Evolutionary conservation across 2,797 vertebrate species (phyloP).

Genomic region (Dicrostonyx torquatus): DNA sequence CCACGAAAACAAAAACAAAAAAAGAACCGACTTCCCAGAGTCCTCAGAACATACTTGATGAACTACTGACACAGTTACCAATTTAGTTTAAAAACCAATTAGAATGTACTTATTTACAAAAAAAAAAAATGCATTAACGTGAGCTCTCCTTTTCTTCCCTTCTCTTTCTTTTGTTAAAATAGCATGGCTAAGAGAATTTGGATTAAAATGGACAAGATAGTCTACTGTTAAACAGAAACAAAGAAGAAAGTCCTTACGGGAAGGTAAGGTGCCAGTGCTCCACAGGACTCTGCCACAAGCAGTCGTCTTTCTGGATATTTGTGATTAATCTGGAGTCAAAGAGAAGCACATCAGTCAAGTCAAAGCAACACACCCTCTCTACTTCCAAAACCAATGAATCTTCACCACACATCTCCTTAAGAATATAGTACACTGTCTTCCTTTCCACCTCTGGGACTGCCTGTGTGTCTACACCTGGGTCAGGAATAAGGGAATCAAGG

Average conservation of each 20-base stretch:
- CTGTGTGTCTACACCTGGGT: constrained; percentile 32
- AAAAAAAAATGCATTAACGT: background rate
- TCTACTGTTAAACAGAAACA: constrained; percentile 8
- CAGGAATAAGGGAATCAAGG: constrained; percentile 47
- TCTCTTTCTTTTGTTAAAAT: constrained; percentile 38
- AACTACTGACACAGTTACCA: background rate
- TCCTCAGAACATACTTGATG: background rate
- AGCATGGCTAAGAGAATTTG: background rate
- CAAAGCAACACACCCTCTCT: constrained; percentile 29
- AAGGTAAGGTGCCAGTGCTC: constrained; percentile 97
- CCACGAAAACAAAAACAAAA: no score
- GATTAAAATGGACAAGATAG: background rate
- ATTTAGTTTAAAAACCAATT: background rate
- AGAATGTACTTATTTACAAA: background rate
- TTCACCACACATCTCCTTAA: constrained; percentile 52
- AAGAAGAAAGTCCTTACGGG: constrained; percentile 90
- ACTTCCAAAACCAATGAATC: constrained; percentile 49
- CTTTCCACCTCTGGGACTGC: constrained; percentile 47
- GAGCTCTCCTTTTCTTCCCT: background rate
- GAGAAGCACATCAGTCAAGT: constrained; percentile 58
- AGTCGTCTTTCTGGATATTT: constrained; percentile 99
- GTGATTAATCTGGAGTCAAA: constrained; percentile 94
- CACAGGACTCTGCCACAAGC: constrained; percentile 98
- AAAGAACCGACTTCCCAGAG: background rate
- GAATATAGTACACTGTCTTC: constrained; percentile 38